phyloP scores from a whole-genome alignment of 2,888 invertebrate genomes.

The Leptopterna dolabrata region DNA sequence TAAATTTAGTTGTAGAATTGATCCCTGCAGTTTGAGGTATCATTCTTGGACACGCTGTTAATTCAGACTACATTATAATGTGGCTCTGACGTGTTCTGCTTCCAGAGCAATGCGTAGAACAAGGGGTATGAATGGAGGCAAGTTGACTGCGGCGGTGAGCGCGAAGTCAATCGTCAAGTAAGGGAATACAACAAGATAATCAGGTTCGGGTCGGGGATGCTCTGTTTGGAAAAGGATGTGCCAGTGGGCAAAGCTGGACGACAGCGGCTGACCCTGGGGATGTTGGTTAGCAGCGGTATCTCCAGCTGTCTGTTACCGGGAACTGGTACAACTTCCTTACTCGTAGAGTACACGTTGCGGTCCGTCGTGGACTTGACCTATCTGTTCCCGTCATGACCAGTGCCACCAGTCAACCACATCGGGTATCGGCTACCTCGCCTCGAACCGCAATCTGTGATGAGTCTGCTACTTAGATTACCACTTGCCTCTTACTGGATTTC shows the following conservation, averaged over 20 bases:
- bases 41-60: too few species aligned
- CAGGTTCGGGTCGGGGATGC: neutral
- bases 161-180: neutral
- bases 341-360: constrained; percentile 1
- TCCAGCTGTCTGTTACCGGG: neutral
- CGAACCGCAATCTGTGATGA: neutral
- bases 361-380: constrained; percentile 12
- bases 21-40: too few species aligned
- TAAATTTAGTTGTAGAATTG: too few species aligned
- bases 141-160: neutral
- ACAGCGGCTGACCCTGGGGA: neutral
- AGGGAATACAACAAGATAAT: neutral
- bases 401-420: neutral
- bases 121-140: neutral
- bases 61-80: too few species aligned
- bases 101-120: neutral
- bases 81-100: too few species aligned
- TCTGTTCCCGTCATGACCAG: neutral
- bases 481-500: neutral
- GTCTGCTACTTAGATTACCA: neutral
- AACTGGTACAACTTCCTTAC: constrained; percentile 12
- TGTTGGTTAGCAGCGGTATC: constrained; percentile 22
- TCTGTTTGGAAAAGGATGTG: neutral
- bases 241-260: neutral
- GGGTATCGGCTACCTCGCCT: neutral